These are phyloP conservation scores for Papilio elwesi DNA, from an alignment of 2,888 invertebrate species.

Conservation along the genomic window DNA sequence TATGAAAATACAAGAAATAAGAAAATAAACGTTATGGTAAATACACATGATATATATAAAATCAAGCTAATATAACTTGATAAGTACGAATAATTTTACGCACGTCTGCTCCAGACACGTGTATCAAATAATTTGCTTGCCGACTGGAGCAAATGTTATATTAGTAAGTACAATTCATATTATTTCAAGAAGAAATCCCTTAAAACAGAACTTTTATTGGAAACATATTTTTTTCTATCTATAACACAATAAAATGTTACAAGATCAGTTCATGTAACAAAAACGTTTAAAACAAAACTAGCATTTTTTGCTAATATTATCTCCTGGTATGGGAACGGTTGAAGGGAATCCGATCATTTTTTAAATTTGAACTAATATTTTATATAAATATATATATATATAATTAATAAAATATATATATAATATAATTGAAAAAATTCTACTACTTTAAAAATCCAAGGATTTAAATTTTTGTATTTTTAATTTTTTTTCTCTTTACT, in stretches of 20 bases:
- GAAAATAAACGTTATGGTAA: neutral
- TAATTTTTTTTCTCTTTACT: neutral
- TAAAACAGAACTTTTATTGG: neutral
- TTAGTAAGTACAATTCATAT: constrained; percentile 12
- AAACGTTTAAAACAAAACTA: too few species aligned
- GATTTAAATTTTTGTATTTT: neutral
- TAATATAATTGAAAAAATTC: neutral
- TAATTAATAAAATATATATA: too few species aligned
- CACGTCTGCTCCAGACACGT: constrained; percentile 11
- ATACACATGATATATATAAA: neutral
- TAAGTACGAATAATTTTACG: constrained; percentile 8
- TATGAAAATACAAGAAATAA: neutral
- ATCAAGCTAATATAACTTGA: constrained; percentile 20
- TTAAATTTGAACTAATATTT: too few species aligned
- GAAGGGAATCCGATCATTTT: too few species aligned
- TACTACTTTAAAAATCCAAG: neutral
- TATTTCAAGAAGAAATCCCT: neutral
- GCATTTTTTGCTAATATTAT: too few species aligned
- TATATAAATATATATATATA: too few species aligned
- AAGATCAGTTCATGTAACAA: too few species aligned
- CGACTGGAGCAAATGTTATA: constrained; percentile 11
- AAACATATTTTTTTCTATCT: neutral
- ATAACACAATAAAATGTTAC: too few species aligned
- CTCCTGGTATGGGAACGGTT: too few species aligned
- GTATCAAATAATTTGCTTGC: constrained; percentile 12